These are phyloP conservation scores for Typhlichthys eigenmanni DNA, from an alignment of 2,797 vertebrate species.

Conservation along the genomic window DNA sequence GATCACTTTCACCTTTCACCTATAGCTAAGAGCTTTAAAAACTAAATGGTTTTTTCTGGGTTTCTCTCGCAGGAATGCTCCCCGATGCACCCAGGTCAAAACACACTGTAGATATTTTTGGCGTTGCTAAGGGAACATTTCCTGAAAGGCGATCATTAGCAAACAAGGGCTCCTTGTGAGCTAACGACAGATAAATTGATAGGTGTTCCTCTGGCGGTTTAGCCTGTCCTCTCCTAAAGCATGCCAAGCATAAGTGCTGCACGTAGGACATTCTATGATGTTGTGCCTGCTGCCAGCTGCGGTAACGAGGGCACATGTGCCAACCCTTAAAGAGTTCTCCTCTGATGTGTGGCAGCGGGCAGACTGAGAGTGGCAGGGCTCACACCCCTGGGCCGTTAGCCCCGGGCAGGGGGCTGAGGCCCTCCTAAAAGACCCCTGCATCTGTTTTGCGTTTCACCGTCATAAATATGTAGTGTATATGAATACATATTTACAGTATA, in stretches of 20 bases:
- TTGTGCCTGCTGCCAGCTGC: constrained; percentile 6
- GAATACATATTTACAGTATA: constrained; percentile 21
- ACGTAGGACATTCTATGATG: neutral
- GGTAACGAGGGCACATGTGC: constrained; percentile 43
- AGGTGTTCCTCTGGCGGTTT: neutral
- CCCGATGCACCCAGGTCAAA: too few species aligned
- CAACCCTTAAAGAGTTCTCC: constrained; percentile 42
- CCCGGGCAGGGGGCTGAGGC: constrained; percentile 50
- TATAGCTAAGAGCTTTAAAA: too few species aligned
- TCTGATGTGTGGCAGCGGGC: constrained; percentile 36
- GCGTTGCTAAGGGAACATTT: neutral
- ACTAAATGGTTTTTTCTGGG: too few species aligned
- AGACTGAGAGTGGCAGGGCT: constrained; percentile 52
- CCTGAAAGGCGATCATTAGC: neutral
- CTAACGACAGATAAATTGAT: neutral
- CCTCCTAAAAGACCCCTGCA: constrained; percentile 55
- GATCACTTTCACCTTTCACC: constrained; percentile 11
- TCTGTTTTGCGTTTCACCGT: constrained; percentile 66
- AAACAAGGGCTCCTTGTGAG: constrained; percentile 1
- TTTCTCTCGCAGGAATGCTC: too few species aligned
- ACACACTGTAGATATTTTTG: too few species aligned
- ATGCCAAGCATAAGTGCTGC: neutral
- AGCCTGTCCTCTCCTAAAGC: neutral
- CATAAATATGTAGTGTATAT: constrained; percentile 61
- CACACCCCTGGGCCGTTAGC: constrained; percentile 67